A percentile compares a stretch with the other conserved stretches of the same genome.
Conservation (phyloP, 2,888 invertebrate genomes). For the Coremacera marginata region DNA sequence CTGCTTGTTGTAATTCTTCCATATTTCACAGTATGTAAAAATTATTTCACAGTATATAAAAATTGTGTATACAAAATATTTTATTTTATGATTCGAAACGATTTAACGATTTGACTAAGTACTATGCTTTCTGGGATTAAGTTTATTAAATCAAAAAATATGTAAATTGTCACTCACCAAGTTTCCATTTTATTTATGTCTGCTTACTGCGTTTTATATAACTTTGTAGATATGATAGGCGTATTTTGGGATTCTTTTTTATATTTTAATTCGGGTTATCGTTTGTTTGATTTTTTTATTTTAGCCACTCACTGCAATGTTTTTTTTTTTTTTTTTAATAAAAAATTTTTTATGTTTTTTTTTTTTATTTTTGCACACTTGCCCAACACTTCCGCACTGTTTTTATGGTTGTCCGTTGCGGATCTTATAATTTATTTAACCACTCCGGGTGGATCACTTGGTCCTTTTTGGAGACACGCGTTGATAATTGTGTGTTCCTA, state of each 20-base stretch:
- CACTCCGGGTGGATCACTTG: background rate
- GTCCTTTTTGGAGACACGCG: background rate
- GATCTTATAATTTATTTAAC: background rate
- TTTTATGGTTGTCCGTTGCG: background rate
- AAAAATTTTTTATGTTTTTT: too few relatives aligned
- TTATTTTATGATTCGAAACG: background rate
- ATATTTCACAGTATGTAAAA: too few relatives aligned
- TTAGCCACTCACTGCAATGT: background rate
- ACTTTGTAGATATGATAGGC: too few relatives aligned
- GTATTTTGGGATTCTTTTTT: too few relatives aligned
- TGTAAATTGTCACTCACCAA: background rate
- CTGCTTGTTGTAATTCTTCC: background rate
- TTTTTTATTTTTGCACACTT: background rate
- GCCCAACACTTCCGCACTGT: background rate
- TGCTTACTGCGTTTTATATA: background rate
- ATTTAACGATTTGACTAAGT: too few relatives aligned
- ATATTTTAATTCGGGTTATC: too few relatives aligned
- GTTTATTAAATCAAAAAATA: too few relatives aligned
- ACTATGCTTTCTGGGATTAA: background rate
- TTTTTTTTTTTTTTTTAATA: too few relatives aligned
- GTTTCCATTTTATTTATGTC: background rate
- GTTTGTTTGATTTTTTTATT: too few relatives aligned
- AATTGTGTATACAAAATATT: background rate
- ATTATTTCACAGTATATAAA: too few relatives aligned
- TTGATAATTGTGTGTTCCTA: background rate